Evolutionary conservation across 1,140 invertebrate species (phyloP).

Genomic region (Tetragnatha versicolor): DNA sequence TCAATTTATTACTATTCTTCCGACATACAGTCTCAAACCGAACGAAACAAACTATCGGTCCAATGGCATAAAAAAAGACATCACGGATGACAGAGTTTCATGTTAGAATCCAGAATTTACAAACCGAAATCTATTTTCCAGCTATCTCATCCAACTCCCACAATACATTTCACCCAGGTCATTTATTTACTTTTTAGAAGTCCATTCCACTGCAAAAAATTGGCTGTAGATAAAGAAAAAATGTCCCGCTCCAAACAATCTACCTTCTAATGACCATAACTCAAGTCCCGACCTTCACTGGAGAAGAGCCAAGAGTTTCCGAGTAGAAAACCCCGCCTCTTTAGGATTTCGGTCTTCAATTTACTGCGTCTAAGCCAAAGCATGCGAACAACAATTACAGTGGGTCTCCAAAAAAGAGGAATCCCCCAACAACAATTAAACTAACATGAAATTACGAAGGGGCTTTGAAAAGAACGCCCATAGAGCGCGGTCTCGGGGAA

Average conservation of each 20-base stretch:
- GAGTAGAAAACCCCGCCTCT: not conserved
- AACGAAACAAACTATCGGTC: too few relatives aligned
- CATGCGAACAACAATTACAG: conserved; percentile 13
- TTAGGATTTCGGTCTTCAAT: conserved; percentile 1
- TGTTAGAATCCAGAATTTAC: too few relatives aligned
- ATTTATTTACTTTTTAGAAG: conserved; percentile 9
- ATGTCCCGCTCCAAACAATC: conserved; percentile 12
- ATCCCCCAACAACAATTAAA: conserved; percentile 44
- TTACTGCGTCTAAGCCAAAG: not conserved
- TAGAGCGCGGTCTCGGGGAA: not conserved
- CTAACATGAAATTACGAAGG: conserved; percentile 36
- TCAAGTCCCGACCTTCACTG: conserved; percentile 14
- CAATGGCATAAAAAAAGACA: too few relatives aligned
- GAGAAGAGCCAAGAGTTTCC: conserved; percentile 18
- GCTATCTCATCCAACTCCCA: too few relatives aligned
- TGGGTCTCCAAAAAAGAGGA: not conserved
- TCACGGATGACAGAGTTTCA: too few relatives aligned
- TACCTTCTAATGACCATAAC: conserved; percentile 22
- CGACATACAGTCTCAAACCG: too few relatives aligned
- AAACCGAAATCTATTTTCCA: too few relatives aligned
- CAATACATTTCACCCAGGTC: too few relatives aligned
- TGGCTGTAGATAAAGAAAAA: not conserved
- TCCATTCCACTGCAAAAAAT: not conserved
- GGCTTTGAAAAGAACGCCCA: not conserved
- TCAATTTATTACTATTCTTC: too few relatives aligned